Evolutionary conservation across 2,113 vertebrate genomes (phyloP).

Genomic region (Grus americana): DNA sequence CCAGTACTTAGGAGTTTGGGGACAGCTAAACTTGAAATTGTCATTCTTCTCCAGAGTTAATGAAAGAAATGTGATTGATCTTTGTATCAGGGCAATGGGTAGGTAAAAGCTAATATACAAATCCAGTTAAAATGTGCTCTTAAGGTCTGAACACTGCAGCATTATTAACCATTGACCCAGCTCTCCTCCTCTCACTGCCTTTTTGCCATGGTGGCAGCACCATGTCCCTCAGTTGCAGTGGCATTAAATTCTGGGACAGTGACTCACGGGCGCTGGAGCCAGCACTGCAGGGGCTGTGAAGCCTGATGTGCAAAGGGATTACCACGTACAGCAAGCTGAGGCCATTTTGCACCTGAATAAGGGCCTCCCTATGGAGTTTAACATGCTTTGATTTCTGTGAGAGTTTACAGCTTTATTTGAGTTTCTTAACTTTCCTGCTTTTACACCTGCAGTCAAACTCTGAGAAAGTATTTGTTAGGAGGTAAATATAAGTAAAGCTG

Average conservation of each 20-base stretch:
- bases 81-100: background rate
- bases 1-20: background rate
- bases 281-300: background rate
- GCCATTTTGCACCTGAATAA: background rate
- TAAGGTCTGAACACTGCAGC: conserved; percentile 14
- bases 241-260: background rate
- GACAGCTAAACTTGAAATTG: background rate
- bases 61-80: background rate
- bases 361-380: background rate
- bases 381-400: conserved; percentile 1
- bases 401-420: background rate
- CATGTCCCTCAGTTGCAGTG: background rate
- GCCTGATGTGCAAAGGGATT: conserved; percentile 1
- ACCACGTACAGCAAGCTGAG: background rate
- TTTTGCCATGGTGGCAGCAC: background rate
- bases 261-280: background rate
- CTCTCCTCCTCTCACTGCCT: background rate
- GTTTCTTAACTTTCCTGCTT: background rate
- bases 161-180: conserved; percentile 26
- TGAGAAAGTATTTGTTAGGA: background rate
- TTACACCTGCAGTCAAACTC: background rate
- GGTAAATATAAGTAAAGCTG: background rate
- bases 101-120: background rate
- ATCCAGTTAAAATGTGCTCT: conserved; percentile 14
- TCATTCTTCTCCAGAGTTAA: conserved; percentile 2